Conservation (phyloP, 2,888 invertebrate species). For the Metalampra italica region DNA sequence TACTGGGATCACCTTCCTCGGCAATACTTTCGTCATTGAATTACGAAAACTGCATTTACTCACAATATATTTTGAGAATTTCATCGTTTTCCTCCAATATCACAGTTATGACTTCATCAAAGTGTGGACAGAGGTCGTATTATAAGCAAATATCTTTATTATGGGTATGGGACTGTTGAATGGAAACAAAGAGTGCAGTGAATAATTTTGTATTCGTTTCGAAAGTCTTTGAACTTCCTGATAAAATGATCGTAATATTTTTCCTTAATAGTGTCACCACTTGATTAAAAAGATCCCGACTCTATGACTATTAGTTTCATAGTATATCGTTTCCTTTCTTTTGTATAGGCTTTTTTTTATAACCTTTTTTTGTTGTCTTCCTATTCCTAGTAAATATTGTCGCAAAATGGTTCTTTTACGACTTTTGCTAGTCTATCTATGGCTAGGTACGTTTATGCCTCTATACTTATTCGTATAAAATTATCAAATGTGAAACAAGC, state of each 20-base stretch:
- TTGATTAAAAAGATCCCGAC: not conserved
- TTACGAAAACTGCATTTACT: conserved; percentile 2
- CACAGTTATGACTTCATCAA: conserved; percentile 3
- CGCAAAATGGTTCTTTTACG: too few relatives aligned
- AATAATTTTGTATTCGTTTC: conserved; percentile 7
- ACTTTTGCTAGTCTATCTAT: too few relatives aligned
- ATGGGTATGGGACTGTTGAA: not conserved
- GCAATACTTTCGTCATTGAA: conserved; percentile 1
- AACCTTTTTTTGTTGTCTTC: too few relatives aligned
- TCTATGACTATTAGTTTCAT: too few relatives aligned
- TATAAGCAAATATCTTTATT: conserved; percentile 4
- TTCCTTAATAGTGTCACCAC: not conserved
- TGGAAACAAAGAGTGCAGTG: not conserved
- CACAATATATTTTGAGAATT: conserved; percentile 8
- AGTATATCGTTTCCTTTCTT: too few relatives aligned
- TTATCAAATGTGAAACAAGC: too few relatives aligned
- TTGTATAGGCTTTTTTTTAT: too few relatives aligned
- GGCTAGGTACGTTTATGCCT: too few relatives aligned
- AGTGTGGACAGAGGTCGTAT: conserved; percentile 3
- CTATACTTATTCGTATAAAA: too few relatives aligned
- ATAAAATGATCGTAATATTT: not conserved
- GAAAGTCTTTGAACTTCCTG: not conserved
- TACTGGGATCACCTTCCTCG: not conserved
- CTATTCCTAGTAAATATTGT: too few relatives aligned
- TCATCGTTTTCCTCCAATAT: conserved; percentile 10